Evolutionary conservation across 2,797 vertebrate species (phyloP), one percentile per base, ranked within the genome.

Genomic region (Anguilla obscura): DNA sequence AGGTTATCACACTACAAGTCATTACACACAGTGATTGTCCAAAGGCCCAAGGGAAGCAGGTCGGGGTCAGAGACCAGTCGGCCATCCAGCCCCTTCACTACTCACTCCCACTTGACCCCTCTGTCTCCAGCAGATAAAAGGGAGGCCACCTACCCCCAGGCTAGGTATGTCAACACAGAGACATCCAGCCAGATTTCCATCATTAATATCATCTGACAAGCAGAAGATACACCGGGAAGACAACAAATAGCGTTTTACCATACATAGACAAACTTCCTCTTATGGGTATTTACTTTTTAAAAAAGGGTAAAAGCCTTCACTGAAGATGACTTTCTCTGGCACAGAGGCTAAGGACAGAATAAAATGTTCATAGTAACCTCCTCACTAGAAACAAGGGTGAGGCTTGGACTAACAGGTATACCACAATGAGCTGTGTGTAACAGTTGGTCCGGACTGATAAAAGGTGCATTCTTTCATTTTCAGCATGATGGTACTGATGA

Each of bases 171-270:
- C 89, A 89, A 83, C 85, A 85, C 18, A 52, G 76, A 9, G 80
- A 56, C 82, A 0, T 45, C 85, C 1, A 83, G 69, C 21, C 85
- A 63, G 56, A 58, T 5, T 0, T 60, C 27, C 48, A 18, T 63
- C 16, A 40, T 58, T 82, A 88, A 88, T 76, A 76, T 76, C 0
- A 71, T 83, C 86, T 80, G 90, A 90, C 88, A 86, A 2, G 50
- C 66, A 87, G 58, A 84, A 85, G 84, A 60, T 87, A 74, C 50
- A 71, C 45, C 85, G 82, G 89, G 76, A 90, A 87, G 87, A 16
- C 30, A 36, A 74, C 69, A 85, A 40, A 82, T 66, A 79, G 8
- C 80, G 52, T 76, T 24, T 89, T 85, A 33, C 58, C 85, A 52
- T 71, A 86, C 66, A 74, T 86, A 84, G n/a, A 0, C 6, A 50